Base-by-base conservation (phyloP, 1,140 invertebrate species). In the Scaptomyza graminum region DNA sequence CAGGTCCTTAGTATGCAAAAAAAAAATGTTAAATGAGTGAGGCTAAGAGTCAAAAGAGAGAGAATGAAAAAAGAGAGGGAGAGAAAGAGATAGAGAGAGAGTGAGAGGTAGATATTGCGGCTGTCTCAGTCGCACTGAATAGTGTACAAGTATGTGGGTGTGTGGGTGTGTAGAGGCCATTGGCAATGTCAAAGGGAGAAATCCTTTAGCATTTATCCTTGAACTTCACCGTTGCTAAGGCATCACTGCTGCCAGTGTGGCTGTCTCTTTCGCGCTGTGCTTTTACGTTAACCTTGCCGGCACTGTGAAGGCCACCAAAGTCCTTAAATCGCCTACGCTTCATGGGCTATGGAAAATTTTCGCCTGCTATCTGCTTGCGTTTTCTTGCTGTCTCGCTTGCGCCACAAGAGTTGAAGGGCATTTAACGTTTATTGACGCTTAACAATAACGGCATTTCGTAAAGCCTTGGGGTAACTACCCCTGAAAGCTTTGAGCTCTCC, bases 221-320 rank as follows among this genome's bases (percentile, higher is more conserved):
- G 83, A 88, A 88, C 83, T 88, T 88, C 83, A 88, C 73, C 82
- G 81, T 81, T 85, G 74, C 69, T 60, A 77, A 81, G 81, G 82
- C 82, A 73, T 44, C 43, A 41, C 12, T 3, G 12, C 37, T 37
- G 13, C 15, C 41, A 15, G 9, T 7, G 15, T 13, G 34, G 60
- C 54, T 62, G 16, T 51, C 57, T 55, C 52, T 49, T 18, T 72
- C 28, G 1, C 47, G 39, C 43, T 15, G 41, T 68, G 81, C 82
- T 87, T 87, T 87, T 81, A 87, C 71, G 78, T 66, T 81, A 81
- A 78, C 82, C 77, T 81, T 81, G 82, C 43, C 49, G 31, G 16
- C 4, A 25, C n/a, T 37, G 25, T 51, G 31, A 54, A 47, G 18
- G 37, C 31, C n/a, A 22, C 16, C 37, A 57, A 47, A 82, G 81